A percentile compares a stretch with the other conserved stretches of the same genome.
Conservation (phyloP, 2,888 invertebrate genomes). For the Drosophila tripunctata region DNA sequence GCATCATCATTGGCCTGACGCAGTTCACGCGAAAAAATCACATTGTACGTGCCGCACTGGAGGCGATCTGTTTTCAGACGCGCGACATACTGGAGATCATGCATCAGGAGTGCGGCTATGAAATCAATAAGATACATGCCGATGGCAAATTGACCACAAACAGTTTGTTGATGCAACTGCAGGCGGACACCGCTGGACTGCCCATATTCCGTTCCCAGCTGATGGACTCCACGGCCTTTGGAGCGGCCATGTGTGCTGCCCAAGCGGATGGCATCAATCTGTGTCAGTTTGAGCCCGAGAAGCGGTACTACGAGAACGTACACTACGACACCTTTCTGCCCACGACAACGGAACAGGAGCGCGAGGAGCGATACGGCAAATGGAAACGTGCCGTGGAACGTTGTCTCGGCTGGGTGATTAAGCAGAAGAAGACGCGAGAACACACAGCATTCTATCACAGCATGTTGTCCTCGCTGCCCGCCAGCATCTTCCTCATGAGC, state of each 20-base stretch:
- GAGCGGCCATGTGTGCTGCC: constrained; percentile 96
- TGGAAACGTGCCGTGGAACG: constrained; percentile 98
- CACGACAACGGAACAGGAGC: constrained; percentile 91
- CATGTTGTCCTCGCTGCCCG: constrained; percentile 91
- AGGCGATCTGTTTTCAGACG: constrained; percentile 98
- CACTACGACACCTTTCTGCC: constrained; percentile 92
- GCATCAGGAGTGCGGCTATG: constrained; percentile 95
- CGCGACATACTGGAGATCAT: constrained; percentile 97
- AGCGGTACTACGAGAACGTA: constrained; percentile 84
- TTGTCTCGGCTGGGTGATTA: constrained; percentile 94
- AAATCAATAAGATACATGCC: constrained; percentile 92
- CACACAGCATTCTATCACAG: constrained; percentile 94
- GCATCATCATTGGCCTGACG: constrained; percentile 96
- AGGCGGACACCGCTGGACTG: constrained; percentile 96
- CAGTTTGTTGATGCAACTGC: constrained; percentile 96
- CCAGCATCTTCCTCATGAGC: constrained; percentile 89
- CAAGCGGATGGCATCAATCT: constrained; percentile 89
- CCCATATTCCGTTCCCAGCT: constrained; percentile 94
- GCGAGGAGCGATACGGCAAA: constrained; percentile 92
- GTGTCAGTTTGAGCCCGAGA: constrained; percentile 88
- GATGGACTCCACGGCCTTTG: constrained; percentile 95
- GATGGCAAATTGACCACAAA: constrained; percentile 98
- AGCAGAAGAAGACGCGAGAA: constrained; percentile 88
- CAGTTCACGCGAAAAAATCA: constrained; percentile 96
- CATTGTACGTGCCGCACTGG: constrained; percentile 96